Percentiles rank a stretch among this genome's conserved stretches.
Conservation (phyloP, 2,113 vertebrate species). For the Chaetodon trifascialis region DNA sequence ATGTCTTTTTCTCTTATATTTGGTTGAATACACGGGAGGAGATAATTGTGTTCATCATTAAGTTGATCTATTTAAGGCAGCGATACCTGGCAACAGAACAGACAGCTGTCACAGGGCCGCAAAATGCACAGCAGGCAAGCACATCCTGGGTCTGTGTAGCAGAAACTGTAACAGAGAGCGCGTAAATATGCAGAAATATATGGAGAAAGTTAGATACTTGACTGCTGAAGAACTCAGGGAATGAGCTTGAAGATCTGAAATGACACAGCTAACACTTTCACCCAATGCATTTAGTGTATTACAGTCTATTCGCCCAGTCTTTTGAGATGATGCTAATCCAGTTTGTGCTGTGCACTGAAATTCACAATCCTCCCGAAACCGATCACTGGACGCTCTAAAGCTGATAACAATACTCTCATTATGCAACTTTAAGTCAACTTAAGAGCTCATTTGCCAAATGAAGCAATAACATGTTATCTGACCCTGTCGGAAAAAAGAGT, state of each 20-base stretch:
- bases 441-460: neutral
- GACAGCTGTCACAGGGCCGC: neutral
- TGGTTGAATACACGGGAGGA: neutral
- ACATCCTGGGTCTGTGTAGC: neutral
- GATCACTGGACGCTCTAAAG: neutral
- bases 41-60: too few species aligned
- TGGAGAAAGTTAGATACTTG: neutral
- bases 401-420: neutral
- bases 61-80: neutral
- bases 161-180: neutral
- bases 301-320: neutral
- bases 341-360: neutral
- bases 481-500: too few species aligned
- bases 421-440: neutral
- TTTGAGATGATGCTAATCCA: constrained; percentile 2
- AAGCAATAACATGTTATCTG: neutral
- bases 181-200: neutral
- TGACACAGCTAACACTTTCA: constrained; percentile 1
- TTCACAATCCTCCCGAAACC: neutral
- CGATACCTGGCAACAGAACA: neutral
- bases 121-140: neutral
- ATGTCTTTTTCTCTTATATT: neutral
- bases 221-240: neutral
- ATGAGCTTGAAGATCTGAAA: neutral
- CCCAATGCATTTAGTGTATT: neutral